A percentile compares a stretch with the other conserved stretches of the same genome.
These are phyloP conservation scores for Eulacestoma nigropectus DNA, from an alignment of 2,113 vertebrate genomes.

Conservation along the genomic window DNA sequence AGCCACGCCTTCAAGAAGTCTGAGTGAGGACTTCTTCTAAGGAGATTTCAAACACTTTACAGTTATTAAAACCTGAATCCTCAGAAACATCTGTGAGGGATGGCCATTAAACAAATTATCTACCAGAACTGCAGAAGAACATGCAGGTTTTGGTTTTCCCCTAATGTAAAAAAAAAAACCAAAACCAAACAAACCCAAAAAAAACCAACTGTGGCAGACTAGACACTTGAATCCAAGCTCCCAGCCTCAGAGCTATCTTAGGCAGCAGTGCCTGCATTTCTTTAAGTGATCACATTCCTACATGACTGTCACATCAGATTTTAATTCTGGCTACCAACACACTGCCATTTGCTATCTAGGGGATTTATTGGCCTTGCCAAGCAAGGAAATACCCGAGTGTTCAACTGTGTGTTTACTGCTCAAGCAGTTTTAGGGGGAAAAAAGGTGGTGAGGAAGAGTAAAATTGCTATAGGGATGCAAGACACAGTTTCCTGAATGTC, in stretches of 20 bases:
- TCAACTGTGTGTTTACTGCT: not conserved
- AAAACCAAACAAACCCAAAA: not conserved
- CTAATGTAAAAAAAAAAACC: not conserved
- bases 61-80: not conserved
- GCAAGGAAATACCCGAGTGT: not conserved
- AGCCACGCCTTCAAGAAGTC: not conserved
- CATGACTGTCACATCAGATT: not conserved
- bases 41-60: not conserved
- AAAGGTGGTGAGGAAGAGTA: not conserved
- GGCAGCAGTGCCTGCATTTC: not conserved
- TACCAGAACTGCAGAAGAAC: not conserved
- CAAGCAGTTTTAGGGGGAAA: not conserved
- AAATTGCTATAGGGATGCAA: not conserved
- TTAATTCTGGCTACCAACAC: not conserved
- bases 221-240: not conserved
- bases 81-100: not conserved
- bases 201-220: not conserved
- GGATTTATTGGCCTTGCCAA: not conserved
- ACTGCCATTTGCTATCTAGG: not conserved
- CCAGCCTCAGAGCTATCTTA: not conserved
- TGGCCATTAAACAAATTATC: not conserved
- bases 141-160: not conserved
- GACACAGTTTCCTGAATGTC: not conserved
- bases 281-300: not conserved
- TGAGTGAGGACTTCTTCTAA: not conserved